These are phyloP conservation scores for Silurus lanzhouensis DNA, from an alignment of 2,797 vertebrate species.

Conservation along the genomic window DNA sequence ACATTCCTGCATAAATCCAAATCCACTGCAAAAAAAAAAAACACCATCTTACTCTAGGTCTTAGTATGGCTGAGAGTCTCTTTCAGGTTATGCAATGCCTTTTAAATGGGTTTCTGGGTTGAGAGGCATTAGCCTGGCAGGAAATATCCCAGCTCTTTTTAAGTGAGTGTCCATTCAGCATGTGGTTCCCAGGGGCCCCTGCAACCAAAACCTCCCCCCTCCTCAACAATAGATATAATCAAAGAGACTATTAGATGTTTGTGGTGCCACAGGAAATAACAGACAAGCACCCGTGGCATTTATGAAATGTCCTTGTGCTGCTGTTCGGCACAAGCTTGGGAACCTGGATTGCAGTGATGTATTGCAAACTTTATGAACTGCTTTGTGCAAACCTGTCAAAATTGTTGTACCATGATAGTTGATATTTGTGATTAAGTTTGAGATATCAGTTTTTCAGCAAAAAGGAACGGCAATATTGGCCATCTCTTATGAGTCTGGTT, in stretches of 20 bases:
- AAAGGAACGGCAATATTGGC: no score
- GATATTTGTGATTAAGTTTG: background rate
- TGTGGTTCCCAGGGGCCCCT: conserved; percentile 45
- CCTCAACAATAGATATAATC: conserved; percentile 63
- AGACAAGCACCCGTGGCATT: conserved; percentile 54
- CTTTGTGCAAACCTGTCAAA: background rate
- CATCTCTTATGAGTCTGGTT: no score
- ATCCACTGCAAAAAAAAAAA: conserved; percentile 4
- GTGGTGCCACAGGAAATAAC: conserved; percentile 57
- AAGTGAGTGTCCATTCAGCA: conserved; percentile 47
- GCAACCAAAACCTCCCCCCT: conserved; percentile 30
- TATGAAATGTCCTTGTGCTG: conserved; percentile 49
- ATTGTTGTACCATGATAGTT: background rate
- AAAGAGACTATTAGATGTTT: conserved; percentile 62
- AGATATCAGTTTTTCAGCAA: background rate
- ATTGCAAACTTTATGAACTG: background rate
- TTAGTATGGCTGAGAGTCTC: background rate
- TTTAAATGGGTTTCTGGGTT: conserved; percentile 24
- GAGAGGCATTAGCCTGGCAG: conserved; percentile 50
- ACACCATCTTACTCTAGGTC: conserved; percentile 2
- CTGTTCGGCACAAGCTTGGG: background rate
- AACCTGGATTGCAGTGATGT: conserved; percentile 20
- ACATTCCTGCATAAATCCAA: conserved; percentile 39
- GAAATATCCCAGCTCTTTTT: conserved; percentile 44
- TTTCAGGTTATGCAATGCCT: conserved; percentile 19